Evolutionary conservation across 2,113 vertebrate genomes (phyloP), one percentile per base, ranked within the genome.

Genomic region (Phyllostomus hastatus): DNA sequence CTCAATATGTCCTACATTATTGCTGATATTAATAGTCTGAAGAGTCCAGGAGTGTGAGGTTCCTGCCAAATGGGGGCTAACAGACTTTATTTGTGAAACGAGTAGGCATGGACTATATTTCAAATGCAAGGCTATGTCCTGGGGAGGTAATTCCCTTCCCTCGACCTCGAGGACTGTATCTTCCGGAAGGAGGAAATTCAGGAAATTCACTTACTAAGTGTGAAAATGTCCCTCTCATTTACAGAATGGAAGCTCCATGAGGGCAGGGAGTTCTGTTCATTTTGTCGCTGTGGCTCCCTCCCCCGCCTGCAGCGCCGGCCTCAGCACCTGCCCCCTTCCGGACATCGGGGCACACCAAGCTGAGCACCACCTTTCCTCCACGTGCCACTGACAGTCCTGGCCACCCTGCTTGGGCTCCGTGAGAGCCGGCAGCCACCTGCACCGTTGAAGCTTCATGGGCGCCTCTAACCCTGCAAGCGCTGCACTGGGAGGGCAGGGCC

Each of bases 391-490:
- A 67, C 33, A 2, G 22, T 81, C 73, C 10, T 16, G 61, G 64
- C 88, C 46, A 12, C 41, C 54, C 61, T 28, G 33, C 90, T 81
- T 52, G 4, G 2, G 11, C 80, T 38, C 3, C 1, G 1, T 6
- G 5, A 61, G 61, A 6, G 88, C 48, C 15, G 16, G 94, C 61
- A 48, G 31, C 57, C 61, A 33, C 28, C 87, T 38, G 1, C 1
- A 0, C 75, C 6, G 43, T 85, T 66, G 28, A 89, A 95, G 31
- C 54, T 86, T 70, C 69, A 8, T 2, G 50, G 41, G 75, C 70
- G 8, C 96, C 88, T 97, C 97, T 94, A 95, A 85, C 96, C 92
- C 95, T 43, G 2, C 41, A 17, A 93, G 96, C 97, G 80, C 48
- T 78, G 72, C 52, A 50, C 64, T 38, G 8, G 59, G 57, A 97